Evolutionary conservation across 2,113 vertebrate genomes (phyloP).

Genomic region (Paralichthys olivaceus): DNA sequence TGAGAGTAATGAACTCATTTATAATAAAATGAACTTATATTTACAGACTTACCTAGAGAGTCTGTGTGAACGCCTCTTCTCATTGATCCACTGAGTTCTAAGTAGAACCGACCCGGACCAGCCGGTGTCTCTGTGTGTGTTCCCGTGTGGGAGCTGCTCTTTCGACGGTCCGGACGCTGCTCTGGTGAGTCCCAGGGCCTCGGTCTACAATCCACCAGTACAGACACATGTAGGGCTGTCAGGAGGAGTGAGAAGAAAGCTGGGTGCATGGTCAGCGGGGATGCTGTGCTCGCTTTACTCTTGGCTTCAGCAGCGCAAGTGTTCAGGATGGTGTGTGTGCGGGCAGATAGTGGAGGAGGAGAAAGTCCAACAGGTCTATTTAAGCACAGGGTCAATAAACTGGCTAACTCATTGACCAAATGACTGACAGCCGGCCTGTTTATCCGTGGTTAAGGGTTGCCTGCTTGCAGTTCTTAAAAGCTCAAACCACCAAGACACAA

Average conservation of each 20-base stretch:
- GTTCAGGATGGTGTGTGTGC: slow-evolving; percentile 36
- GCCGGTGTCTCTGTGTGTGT: not conserved
- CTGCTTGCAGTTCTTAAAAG: not conserved
- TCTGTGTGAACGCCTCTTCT: slow-evolving; percentile 78
- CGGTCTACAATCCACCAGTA: slow-evolving; percentile 61
- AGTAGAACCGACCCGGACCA: not conserved
- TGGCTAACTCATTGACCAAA: slow-evolving; percentile 77
- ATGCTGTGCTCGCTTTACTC: slow-evolving; percentile 20
- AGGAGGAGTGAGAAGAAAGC: slow-evolving; percentile 68
- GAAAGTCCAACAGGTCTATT: slow-evolving; percentile 79
- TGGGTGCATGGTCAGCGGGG: slow-evolving; percentile 70
- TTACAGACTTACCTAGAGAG: slow-evolving; percentile 85
- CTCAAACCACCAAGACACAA: not conserved
- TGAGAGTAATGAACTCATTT: not conserved
- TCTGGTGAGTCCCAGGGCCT: slow-evolving; percentile 19
- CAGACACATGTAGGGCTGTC: slow-evolving; percentile 59
- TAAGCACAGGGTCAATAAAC: slow-evolving; percentile 75
- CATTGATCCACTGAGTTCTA: slow-evolving; percentile 60
- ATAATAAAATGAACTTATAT: not conserved
- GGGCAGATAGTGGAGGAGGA: slow-evolving; percentile 64
- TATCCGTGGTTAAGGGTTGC: slow-evolving; percentile 22
- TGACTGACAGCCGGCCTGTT: slow-evolving; percentile 43
- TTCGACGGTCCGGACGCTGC: slow-evolving; percentile 6
- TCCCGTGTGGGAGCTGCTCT: not conserved
- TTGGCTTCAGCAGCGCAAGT: slow-evolving; percentile 11